Evolutionary conservation across 37 sponge, comb jelly and placozoan species (phyloP).

Genomic region (Chondrilla cf. caribensis): DNA sequence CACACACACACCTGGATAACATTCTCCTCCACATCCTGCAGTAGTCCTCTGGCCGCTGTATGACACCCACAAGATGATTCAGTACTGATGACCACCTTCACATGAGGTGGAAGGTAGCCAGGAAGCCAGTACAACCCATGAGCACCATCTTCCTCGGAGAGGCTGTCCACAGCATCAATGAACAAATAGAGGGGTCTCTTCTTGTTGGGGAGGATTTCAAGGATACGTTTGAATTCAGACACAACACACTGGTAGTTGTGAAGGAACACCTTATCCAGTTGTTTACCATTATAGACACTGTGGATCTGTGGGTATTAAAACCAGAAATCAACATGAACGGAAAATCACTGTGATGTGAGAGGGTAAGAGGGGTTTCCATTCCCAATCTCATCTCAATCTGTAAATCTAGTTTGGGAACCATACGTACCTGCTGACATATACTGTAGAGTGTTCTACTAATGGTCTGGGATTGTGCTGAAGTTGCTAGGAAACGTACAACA

Average conservation of each 20-base stretch:
- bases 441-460: constrained; percentile 47
- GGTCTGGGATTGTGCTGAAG: constrained; percentile 47
- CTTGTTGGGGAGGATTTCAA: background rate
- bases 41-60: constrained; percentile 47
- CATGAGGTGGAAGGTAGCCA: constrained; percentile 53
- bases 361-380: no score
- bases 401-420: no score
- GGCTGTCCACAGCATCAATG: constrained; percentile 76
- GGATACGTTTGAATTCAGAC: constrained; percentile 18
- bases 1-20: no score
- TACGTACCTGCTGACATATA: constrained; percentile 76
- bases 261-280: background rate
- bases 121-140: constrained; percentile 78
- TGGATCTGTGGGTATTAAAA: background rate
- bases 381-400: no score
- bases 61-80: constrained; percentile 45
- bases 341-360: background rate
- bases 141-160: constrained; percentile 67
- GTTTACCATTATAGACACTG: background rate
- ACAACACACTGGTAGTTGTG: constrained; percentile 38
- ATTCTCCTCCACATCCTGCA: background rate
- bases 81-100: constrained; percentile 68
- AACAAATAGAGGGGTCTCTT: constrained; percentile 56
- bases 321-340: background rate
- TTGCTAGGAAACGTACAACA: constrained; percentile 67